Evolutionary conservation across 2,113 vertebrate species (phyloP), one percentile per base, ranked within the genome.

Genomic region (Pterocles burchelli): DNA sequence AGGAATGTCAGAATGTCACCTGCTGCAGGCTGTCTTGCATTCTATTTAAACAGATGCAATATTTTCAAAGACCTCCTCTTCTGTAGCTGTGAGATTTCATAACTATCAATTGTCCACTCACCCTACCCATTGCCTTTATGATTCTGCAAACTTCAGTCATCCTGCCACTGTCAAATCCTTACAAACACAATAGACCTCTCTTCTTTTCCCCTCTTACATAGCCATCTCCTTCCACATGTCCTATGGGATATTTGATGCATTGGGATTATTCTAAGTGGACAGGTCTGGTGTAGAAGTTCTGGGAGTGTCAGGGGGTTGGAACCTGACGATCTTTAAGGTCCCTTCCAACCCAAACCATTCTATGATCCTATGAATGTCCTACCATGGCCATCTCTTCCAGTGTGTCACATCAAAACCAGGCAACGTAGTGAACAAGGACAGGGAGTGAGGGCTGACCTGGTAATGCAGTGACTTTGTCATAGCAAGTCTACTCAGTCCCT

Each of bases 191-290:
- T 7, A 54, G 19, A 20, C 16, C 19, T 73, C 46, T 45, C 11
- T 10, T 5, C 1, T 8, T 48, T 46, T 38, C 52, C 15, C 19
- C 6, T 72, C 52, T 41, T 57, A 21, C 2, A 8, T 7, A 28
- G 20, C 16, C 18, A 9, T 55, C 49, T 79, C 22, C n/a, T 86
- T 81, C 52, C 48, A 10, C 1, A 1, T 41, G n/a, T 74, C 19
- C 34, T 61, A 10, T 0, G 1, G 54, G 62, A 28, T 41, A 31
- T 73, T 58, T 31, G 19, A 59, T 12, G 3, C 5, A 4, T 12
- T 49, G 11, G 20, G 54, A 38, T 65, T 34, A 65, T 31, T 17
- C 12, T 38, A 68, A 54, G 21, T 22, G n/a, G 26, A 14, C 5
- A 52, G 29, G 11, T 12, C 6, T 72, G 58, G 43, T 26, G 48